Conservation (phyloP, 1,140 invertebrate genomes). For the Lepidurus apus region DNA sequence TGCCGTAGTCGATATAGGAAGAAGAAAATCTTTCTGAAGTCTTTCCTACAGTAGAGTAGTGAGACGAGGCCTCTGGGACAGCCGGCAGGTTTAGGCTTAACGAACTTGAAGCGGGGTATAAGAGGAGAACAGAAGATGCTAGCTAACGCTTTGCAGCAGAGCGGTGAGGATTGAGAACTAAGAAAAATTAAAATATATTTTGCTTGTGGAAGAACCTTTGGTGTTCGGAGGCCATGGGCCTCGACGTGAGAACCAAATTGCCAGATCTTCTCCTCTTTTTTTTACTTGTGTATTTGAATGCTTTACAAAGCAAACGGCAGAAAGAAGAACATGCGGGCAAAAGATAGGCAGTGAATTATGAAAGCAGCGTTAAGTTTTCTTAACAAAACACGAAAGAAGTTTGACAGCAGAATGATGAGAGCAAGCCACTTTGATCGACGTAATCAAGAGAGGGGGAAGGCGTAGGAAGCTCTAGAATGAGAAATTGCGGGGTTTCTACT, state of each 20-base stretch:
- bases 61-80: constrained; percentile 12
- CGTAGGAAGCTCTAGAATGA: neutral
- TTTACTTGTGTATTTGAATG: neutral
- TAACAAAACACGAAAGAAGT: neutral
- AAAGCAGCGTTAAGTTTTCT: neutral
- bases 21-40: neutral
- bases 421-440: neutral
- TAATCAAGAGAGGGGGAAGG: neutral
- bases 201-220: neutral
- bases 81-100: neutral
- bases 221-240: neutral
- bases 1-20: neutral
- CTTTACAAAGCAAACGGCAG: neutral
- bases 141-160: neutral
- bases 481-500: too few relatives aligned
- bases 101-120: neutral
- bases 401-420: neutral
- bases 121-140: neutral
- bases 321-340: neutral
- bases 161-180: neutral
- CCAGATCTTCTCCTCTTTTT: neutral
- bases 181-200: neutral
- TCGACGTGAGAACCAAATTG: neutral
- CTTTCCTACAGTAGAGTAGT: neutral
- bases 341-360: constrained; percentile 1